Evolutionary conservation across 2,888 invertebrate species (phyloP), one percentile per base, ranked within the genome.

Genomic region (Aromia moschata): DNA sequence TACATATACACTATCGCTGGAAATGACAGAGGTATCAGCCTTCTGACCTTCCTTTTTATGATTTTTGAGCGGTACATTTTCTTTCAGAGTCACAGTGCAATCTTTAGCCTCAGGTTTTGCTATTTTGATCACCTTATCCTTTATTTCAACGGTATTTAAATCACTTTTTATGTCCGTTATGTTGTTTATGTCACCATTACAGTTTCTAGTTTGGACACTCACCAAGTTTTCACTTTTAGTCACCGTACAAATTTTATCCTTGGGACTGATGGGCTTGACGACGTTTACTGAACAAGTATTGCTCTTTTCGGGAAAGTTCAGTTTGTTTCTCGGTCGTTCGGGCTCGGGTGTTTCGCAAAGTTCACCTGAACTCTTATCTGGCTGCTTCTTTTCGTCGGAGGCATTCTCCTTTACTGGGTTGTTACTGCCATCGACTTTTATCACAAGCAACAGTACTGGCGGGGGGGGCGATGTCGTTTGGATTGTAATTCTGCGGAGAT

Each of bases 341-440:
- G 40, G 40, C 17, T 40, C 20, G 9, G 2, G 18, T 10, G 18
- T 43, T 1, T 11, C 25, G 2, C 20, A 12, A 11, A 12, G 5
- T 12, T 43, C 43, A 2, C 17, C 17, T 17, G 17, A n/a, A 2
- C 9, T 36, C 5, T 49, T 43, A 7, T 20, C 49, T 15, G 18
- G 20, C 36, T 33, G 9, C 43, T 43, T 20, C 14, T 49, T 43
- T 36, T 43, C 49, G 9, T 2, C 20, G 16, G 18, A 33, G 11
- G 43, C 11, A 33, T 7, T 30, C 1, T 49, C 36, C 25, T 56
- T 56, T 16, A 40, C 9, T 2, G n/a, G 38, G 14, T 9, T 46
- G 30, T 49, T 49, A n/a, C 43, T 33, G 4, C 51, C 37, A 12
- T 51, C 36, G 14, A 33, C 37, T 36, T 57, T 56, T 15, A 47